Percentiles rank a stretch among this genome's conserved stretches.
phyloP scores from a whole-genome alignment of 1,140 invertebrate species.

The Meloidogyne chitwoodi region DNA sequence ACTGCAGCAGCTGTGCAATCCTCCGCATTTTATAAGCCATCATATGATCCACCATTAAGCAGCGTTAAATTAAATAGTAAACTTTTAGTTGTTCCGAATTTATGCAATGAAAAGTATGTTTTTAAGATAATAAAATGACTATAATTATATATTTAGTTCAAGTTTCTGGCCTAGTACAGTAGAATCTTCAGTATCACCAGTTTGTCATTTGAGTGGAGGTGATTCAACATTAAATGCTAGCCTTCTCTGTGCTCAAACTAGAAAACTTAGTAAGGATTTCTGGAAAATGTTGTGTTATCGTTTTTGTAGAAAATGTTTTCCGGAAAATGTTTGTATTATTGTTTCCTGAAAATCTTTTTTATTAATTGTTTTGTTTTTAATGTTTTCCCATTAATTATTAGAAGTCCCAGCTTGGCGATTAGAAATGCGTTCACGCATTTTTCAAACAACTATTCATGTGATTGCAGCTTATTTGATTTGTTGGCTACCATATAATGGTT shows the following conservation, averaged over 20 bases:
- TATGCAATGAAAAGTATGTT: neutral
- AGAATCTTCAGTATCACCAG: neutral
- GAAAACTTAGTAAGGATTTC: neutral
- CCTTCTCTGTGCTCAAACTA: neutral
- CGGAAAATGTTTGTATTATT: neutral
- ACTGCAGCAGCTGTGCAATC: neutral
- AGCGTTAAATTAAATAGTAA: neutral
- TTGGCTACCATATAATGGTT: slow-evolving; percentile 42
- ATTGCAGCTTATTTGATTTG: slow-evolving; percentile 47
- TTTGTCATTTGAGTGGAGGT: neutral
- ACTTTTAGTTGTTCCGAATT: neutral
- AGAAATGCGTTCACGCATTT: slow-evolving; percentile 49
- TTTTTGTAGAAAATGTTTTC: neutral
- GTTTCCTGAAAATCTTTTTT: too few species aligned
- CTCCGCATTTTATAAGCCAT: neutral
- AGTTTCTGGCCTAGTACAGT: neutral
- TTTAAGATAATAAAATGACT: neutral
- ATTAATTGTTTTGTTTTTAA: too few species aligned
- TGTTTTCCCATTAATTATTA: neutral
- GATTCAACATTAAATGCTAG: neutral
- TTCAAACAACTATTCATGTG: slow-evolving; percentile 46
- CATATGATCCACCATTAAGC: neutral
- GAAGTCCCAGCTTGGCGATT: slow-evolving; percentile 42
- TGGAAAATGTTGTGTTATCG: neutral
- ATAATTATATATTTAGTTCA: neutral